Evolutionary conservation across 1,140 invertebrate genomes (phyloP), one percentile per base, ranked within the genome.

Genomic region (Psix sp.): DNA sequence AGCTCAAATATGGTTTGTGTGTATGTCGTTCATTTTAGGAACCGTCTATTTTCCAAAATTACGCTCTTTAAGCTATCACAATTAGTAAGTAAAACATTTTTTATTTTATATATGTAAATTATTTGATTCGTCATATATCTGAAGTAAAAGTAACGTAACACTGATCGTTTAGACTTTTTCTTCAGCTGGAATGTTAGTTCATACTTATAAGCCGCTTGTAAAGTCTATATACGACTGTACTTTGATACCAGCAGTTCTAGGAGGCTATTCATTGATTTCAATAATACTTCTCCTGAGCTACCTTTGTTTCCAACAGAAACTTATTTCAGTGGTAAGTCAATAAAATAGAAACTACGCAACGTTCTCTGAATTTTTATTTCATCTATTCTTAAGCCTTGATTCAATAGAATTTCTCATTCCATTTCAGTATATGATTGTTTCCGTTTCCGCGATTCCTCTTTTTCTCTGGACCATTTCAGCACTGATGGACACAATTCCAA

Each of bases 171-270:
- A 65, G 45, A 43, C 40, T 21, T 46, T 54, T 43, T 36, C 59
- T 13, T 38, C 43, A 52, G 51, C 49, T 68, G 74, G 62, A 33
- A 72, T 76, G 33, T 24, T 52, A 17, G n/a, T 76, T 18, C 74
- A 76, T 35, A 26, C 46, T 15, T 54, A 54, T 9, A 21, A 76
- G 15, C 57, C 74, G 3, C n/a, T 45, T 33, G 46, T 49, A n/a
- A 52, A 24, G 31, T 62, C 52, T 33, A 46, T 40, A 36, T 46
- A 57, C 3, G 65, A 73, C 9, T 73, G 65, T 20, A 70, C 46
- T 70, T 60, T 77, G 48, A 52, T 77, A 66, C 68, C 74, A 16
- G 63, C 57, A 5, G 48, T 76, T 14, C 54, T 76, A 36, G 68
- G 74, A 49, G 63, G 54, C 20, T 76, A 65, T 35, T 54, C 46